Percentiles rank a stretch among this genome's conserved stretches.
phyloP scores from a whole-genome alignment of 1,140 invertebrate genomes.

The Teleopsis dalmanni region DNA sequence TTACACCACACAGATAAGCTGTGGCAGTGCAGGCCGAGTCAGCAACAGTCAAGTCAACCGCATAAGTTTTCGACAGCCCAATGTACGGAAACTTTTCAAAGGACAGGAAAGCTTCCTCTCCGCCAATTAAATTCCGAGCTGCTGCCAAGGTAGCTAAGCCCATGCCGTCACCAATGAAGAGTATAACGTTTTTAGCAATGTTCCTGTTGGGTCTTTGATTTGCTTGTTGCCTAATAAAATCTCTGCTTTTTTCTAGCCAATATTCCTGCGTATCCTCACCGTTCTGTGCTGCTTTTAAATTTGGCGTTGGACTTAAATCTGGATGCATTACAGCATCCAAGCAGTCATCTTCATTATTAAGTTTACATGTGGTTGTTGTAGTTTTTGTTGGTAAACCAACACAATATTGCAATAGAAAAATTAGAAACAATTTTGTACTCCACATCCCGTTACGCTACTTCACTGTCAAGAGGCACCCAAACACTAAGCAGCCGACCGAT shows the following conservation, averaged over 20 bases:
- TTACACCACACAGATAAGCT: slow-evolving; percentile 76
- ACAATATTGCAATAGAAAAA: too few relatives aligned
- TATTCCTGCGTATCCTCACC: slow-evolving; percentile 33
- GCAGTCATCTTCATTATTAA: slow-evolving; percentile 5
- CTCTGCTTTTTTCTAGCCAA: slow-evolving; percentile 38
- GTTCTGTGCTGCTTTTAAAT: not conserved
- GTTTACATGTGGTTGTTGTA: too few relatives aligned
- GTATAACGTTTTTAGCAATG: slow-evolving; percentile 63
- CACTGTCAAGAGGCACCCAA: too few relatives aligned
- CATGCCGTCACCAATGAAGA: slow-evolving; percentile 79
- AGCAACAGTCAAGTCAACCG: slow-evolving; percentile 68
- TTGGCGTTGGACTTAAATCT: slow-evolving; percentile 9
- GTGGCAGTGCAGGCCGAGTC: slow-evolving; percentile 71
- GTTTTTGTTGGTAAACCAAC: too few relatives aligned
- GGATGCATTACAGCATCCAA: slow-evolving; percentile 27
- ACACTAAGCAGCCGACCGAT: too few relatives aligned
- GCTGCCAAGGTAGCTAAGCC: slow-evolving; percentile 66
- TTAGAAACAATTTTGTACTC: too few relatives aligned
- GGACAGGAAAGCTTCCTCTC: slow-evolving; percentile 59
- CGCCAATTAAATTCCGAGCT: slow-evolving; percentile 54
- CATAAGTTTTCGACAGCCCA: slow-evolving; percentile 76
- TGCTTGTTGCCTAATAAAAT: slow-evolving; percentile 26
- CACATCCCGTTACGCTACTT: too few relatives aligned
- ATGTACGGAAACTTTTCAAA: slow-evolving; percentile 72
- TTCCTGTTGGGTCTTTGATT: slow-evolving; percentile 43